These are phyloP conservation scores for Nyctibius bracteatus DNA, from an alignment of 2,113 vertebrate species.

Conservation along the genomic window DNA sequence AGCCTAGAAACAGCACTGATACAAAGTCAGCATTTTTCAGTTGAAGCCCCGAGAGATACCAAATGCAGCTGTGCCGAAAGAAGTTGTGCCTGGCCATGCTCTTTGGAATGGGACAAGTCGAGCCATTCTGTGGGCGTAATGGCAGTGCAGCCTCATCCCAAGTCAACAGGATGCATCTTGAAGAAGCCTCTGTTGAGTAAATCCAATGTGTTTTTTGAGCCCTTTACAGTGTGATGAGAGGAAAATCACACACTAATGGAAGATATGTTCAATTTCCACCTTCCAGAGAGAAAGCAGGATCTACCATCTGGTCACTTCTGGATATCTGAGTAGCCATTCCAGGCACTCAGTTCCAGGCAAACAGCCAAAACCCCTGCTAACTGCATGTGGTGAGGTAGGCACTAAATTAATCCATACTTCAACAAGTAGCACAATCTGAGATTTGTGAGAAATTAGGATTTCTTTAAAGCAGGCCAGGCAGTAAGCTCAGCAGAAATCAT, in stretches of 20 bases:
- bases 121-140: neutral
- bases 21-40: neutral
- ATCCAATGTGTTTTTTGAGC: neutral
- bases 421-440: neutral
- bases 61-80: neutral
- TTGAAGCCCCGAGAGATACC: neutral
- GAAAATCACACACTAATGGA: neutral
- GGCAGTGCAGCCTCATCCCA: neutral
- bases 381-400: neutral
- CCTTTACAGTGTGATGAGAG: neutral
- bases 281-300: neutral
- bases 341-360: neutral
- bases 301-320: neutral
- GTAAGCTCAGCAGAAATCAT: neutral
- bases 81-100: fast-evolving
- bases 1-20: neutral
- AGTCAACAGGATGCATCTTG: neutral
- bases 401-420: neutral
- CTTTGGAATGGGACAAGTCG: neutral
- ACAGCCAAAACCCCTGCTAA: neutral
- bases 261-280: neutral
- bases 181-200: neutral
- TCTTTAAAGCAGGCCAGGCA: neutral
- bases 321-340: neutral
- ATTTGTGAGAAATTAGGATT: neutral